phyloP scores from a whole-genome alignment of 2,113 vertebrate genomes.

The Phyllostomus discolor region DNA sequence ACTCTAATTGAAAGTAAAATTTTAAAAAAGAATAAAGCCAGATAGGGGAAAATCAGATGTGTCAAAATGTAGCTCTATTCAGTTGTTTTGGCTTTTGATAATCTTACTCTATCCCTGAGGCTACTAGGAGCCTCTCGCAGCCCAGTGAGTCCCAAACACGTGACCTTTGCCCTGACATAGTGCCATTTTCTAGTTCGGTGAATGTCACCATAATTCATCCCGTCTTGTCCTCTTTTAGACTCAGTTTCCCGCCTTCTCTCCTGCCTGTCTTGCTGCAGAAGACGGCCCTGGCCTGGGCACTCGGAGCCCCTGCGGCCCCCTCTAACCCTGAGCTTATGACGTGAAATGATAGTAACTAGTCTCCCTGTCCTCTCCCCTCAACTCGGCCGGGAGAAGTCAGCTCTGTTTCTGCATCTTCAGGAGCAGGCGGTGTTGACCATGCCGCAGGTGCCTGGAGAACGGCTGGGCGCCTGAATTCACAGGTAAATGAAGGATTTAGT shows the following conservation, averaged over 20 bases:
- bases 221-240: not conserved
- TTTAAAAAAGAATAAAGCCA: not conserved
- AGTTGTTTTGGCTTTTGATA: not conserved
- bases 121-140: not conserved
- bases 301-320: not conserved
- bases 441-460: not conserved
- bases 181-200: not conserved
- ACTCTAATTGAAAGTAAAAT: not conserved
- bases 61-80: not conserved
- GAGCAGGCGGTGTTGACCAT: not conserved
- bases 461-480: not conserved
- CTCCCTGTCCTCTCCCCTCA: not conserved
- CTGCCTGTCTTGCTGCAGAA: not conserved
- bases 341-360: not conserved
- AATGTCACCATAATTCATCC: not conserved
- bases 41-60: not conserved
- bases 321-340: not conserved
- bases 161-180: not conserved
- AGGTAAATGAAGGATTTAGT: not conserved
- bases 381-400: not conserved
- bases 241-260: not conserved
- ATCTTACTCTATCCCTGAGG: not conserved
- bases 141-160: not conserved
- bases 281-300: not conserved
- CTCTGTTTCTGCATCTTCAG: not conserved